These are phyloP conservation scores for Mormyrus iriodes DNA, from an alignment of 2,113 vertebrate genomes.

Conservation along the genomic window DNA sequence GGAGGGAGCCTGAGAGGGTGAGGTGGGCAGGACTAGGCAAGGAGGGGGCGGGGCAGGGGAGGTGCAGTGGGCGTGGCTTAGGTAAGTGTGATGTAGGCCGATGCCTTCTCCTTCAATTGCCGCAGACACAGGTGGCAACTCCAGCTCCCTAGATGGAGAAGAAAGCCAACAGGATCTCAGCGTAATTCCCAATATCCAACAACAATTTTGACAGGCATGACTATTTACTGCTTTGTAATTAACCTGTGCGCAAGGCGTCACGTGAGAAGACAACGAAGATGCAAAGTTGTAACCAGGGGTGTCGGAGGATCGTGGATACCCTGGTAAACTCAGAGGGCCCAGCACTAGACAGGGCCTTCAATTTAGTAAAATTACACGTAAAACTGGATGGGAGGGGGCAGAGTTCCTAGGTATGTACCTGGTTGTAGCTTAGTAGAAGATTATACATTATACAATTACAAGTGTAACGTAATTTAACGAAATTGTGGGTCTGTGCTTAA, in stretches of 20 bases:
- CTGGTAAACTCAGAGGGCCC: neutral
- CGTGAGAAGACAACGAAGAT: neutral
- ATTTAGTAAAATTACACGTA: neutral
- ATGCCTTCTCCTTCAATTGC: conserved; percentile 90
- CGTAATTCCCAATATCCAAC: neutral
- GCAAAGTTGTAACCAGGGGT: neutral
- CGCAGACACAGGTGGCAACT: conserved; percentile 89
- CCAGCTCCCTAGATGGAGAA: conserved; percentile 76
- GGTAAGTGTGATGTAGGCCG: conserved; percentile 88
- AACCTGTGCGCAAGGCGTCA: neutral
- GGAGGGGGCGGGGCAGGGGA: conserved; percentile 20
- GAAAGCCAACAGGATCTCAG: neutral
- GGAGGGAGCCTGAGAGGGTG: conserved; percentile 20
- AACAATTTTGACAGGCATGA: neutral
- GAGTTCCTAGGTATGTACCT: neutral
- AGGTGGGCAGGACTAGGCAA: neutral
- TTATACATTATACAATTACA: no score
- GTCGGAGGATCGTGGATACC: neutral
- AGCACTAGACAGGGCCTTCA: neutral
- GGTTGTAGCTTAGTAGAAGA: neutral
- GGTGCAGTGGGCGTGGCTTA: conserved; percentile 55
- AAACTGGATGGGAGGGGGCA: neutral
- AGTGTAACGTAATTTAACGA: neutral
- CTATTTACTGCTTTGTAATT: neutral
- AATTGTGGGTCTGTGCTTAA: neutral